Conservation (phyloP, 2,113 vertebrate genomes). For the Corydoras sp. region DNA sequence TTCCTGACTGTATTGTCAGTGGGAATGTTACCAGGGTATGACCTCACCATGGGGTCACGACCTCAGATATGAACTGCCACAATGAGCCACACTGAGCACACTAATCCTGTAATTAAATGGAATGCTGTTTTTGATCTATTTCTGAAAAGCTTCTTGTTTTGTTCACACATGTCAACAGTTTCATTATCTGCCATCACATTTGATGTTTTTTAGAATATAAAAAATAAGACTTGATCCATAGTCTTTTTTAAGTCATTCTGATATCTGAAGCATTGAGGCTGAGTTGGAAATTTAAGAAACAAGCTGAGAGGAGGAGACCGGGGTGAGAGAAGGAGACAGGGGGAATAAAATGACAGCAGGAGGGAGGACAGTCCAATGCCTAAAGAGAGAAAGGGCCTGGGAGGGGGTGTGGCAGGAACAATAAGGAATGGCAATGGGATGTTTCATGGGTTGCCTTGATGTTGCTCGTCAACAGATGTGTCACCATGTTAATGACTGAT, state of each 20-base stretch:
- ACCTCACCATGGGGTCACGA: constrained; percentile 25
- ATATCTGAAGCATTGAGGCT: constrained; percentile 8
- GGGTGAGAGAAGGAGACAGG: constrained; percentile 21
- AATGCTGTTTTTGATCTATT: constrained; percentile 5
- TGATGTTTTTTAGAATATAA: not conserved
- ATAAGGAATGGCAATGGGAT: constrained; percentile 44
- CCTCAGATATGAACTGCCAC: constrained; percentile 21
- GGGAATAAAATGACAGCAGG: constrained; percentile 37
- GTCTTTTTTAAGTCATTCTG: constrained; percentile 10
- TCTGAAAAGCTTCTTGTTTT: constrained; percentile 3
- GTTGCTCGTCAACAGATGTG: constrained; percentile 65
- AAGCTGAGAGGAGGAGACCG: constrained; percentile 21
- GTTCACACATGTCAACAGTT: not conserved
- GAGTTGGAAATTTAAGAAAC: constrained; percentile 26
- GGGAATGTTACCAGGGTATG: constrained; percentile 27
- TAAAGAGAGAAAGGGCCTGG: constrained; percentile 39
- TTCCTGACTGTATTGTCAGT: constrained; percentile 11
- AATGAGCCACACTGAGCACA: constrained; percentile 1
- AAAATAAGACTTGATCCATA: not conserved
- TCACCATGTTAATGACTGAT: constrained; percentile 60
- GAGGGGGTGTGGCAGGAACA: constrained; percentile 41
- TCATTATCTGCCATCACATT: not conserved
- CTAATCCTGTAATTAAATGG: not conserved
- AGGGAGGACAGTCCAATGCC: constrained; percentile 23
- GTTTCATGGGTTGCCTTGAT: constrained; percentile 60